Conservation (phyloP, 1,140 invertebrate species). For the Euglossa dilemma region DNA sequence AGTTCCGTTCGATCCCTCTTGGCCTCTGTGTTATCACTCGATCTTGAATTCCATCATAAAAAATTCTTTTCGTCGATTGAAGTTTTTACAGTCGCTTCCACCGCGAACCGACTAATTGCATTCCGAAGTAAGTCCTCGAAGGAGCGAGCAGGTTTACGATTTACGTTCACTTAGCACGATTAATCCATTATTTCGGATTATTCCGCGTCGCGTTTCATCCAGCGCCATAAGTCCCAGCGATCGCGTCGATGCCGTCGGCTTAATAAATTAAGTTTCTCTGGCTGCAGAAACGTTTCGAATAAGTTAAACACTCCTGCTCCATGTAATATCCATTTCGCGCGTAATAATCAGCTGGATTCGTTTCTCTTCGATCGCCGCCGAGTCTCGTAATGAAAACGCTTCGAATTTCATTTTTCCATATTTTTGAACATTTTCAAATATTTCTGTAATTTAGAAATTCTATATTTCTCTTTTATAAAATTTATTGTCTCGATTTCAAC, state of each 20-base stretch:
- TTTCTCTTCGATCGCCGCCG: not conserved
- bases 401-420: not conserved
- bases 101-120: not conserved
- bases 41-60: not conserved
- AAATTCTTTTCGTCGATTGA: constrained; percentile 3
- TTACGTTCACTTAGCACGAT: constrained; percentile 19
- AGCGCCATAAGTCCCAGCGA: not conserved
- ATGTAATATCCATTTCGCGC: constrained; percentile 49
- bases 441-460: too few relatives aligned
- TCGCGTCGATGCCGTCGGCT: constrained; percentile 11
- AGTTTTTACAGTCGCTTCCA: not conserved
- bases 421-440: not conserved
- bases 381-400: not conserved
- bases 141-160: not conserved
- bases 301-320: constrained; percentile 44
- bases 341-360: constrained; percentile 22
- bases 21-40: not conserved
- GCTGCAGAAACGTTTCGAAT: constrained; percentile 30
- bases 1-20: not conserved
- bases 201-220: constrained; percentile 7
- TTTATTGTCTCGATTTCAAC: too few relatives aligned
- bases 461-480: too few relatives aligned
- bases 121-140: not conserved
- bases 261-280: constrained; percentile 50
- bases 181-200: constrained; percentile 53